Evolutionary conservation across 2,888 invertebrate species (phyloP), one percentile per base, ranked within the genome.

Genomic region (Drosophila austrosaltans): DNA sequence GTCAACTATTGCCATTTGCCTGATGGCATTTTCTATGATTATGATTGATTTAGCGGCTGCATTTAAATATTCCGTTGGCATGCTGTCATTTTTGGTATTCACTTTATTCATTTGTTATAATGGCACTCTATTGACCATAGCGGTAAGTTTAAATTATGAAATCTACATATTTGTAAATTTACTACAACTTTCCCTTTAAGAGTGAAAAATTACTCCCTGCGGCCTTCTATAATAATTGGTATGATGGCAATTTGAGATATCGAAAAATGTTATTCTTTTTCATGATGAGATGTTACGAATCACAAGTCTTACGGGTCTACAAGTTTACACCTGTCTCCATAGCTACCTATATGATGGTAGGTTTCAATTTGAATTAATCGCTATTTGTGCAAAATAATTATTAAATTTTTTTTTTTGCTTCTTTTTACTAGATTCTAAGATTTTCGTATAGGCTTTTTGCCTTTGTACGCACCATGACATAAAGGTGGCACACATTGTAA

Each of bases 141-240:
- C 88, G 57, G 91, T 91, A 69, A 74, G 87, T 79, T 91, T 91
- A 69, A 72, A 86, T 77, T 32, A 4, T 30, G 2, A 44, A 7
- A 6, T 36, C 8, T 16, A 16, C 16, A 16, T 16, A 16, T 8
- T 36, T n/a, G 25, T 30, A 0, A 25, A 12, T 39, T 60, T n/a
- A n/a, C 28, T 32, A 7, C n/a, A 12, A 48, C 5, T 57, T 28
- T 2, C 7, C 1, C 7, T 10, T 66, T 4, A n/a, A 84, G 91
- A 84, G 84, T 57, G 82, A 78, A 12, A 76, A 87, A 69, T 30
- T 91, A 10, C 39, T 88, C 60, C 76, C 81, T 0, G 87, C 90
- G 7, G 89, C 90, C 2, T 90, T 91, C 36, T 81, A 91, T 36
- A 89, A 81, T 22, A 91, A 91, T 54, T 91, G 92, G 92, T 89